Evolutionary conservation across 2,797 vertebrate genomes (phyloP).

Genomic region (Gymnoscopelus braueri): DNA sequence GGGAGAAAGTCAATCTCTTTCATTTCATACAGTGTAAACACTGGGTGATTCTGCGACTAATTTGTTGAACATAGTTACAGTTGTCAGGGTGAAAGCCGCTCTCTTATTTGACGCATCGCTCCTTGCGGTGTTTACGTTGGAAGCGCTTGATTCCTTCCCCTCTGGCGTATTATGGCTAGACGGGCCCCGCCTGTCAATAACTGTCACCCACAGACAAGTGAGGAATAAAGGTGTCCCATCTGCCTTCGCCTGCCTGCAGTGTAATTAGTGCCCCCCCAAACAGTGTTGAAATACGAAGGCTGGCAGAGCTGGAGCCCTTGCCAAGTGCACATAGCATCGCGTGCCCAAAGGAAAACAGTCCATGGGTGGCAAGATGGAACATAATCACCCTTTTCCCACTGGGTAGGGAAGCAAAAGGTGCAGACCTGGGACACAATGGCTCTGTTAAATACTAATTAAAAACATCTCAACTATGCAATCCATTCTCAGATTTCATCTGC

Average conservation of each 20-base stretch:
- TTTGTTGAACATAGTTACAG: constrained; percentile 82
- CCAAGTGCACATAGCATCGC: constrained; percentile 60
- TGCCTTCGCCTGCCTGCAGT: constrained; percentile 62
- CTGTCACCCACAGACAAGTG: constrained; percentile 71
- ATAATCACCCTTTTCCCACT: constrained; percentile 54
- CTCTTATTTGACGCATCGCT: constrained; percentile 48
- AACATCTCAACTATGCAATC: constrained; percentile 41
- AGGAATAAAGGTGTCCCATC: constrained; percentile 53
- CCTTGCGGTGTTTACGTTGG: constrained; percentile 72
- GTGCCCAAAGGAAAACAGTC: constrained; percentile 52
- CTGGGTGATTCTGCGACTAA: constrained; percentile 67
- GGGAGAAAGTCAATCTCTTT: constrained; percentile 51
- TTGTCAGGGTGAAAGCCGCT: constrained; percentile 74
- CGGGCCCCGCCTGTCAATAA: constrained; percentile 74
- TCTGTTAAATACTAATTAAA: constrained; percentile 59
- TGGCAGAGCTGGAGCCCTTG: constrained; percentile 52
- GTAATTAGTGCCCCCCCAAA: constrained; percentile 67
- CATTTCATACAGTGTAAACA: constrained; percentile 64
- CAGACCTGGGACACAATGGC: constrained; percentile 37
- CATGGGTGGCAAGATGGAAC: constrained; percentile 65
- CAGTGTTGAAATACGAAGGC: constrained; percentile 69
- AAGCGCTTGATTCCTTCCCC: constrained; percentile 70
- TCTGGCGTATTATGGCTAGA: constrained; percentile 81
- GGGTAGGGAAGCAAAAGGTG: constrained; percentile 57
- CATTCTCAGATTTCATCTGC: constrained; percentile 31